Conservation (phyloP, 2,888 invertebrate species). For the Rosalia funebris region DNA sequence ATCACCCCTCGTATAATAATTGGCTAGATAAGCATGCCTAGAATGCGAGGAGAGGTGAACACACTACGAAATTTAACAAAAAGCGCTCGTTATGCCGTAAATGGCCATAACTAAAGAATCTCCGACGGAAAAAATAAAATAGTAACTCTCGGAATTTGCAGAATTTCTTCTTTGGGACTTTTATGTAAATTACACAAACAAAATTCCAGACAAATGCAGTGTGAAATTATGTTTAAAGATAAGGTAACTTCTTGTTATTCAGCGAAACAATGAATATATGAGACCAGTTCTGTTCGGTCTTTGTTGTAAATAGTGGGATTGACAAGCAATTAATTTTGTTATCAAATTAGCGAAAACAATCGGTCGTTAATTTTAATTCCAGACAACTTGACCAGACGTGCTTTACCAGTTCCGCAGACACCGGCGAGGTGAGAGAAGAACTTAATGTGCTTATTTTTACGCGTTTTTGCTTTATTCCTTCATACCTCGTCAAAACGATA, state of each 20-base stretch:
- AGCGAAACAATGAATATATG: conserved; percentile 35
- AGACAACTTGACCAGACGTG: conserved; percentile 46
- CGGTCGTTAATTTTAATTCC: conserved; percentile 53
- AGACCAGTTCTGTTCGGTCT: conserved; percentile 44
- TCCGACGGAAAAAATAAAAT: conserved; percentile 11
- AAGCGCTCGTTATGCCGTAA: neutral
- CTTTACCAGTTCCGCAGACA: conserved; percentile 38
- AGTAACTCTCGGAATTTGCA: conserved; percentile 19
- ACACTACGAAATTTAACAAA: neutral
- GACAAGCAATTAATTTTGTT: conserved; percentile 62
- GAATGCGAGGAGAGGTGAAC: neutral
- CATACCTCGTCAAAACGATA: too few species aligned
- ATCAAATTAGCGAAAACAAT: conserved; percentile 62
- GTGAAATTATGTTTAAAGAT: conserved; percentile 45
- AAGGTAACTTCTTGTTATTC: conserved; percentile 31
- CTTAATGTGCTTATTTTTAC: neutral
- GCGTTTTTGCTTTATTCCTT: neutral
- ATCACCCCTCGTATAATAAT: too few species aligned
- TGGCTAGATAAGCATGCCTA: neutral
- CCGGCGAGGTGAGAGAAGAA: neutral
- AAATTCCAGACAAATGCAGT: conserved; percentile 49
- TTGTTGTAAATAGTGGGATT: conserved; percentile 60
- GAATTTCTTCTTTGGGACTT: conserved; percentile 24
- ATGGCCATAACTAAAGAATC: conserved; percentile 15
- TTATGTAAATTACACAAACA: conserved; percentile 33